Evolutionary conservation across 2,113 vertebrate species (phyloP).

Genomic region (Triplophysa siluroides): DNA sequence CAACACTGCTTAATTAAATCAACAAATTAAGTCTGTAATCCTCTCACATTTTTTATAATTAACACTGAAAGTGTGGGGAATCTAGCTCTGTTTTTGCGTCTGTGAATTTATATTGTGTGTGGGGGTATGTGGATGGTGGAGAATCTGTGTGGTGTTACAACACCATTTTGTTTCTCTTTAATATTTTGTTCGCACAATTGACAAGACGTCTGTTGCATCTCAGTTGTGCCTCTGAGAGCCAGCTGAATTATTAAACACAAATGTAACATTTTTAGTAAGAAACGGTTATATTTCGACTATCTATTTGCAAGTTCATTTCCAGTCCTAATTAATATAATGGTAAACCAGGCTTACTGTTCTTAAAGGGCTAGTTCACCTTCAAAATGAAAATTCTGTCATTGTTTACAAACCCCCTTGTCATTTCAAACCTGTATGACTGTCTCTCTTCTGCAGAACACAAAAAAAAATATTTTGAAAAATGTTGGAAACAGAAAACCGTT

Average conservation of each 20-base stretch:
- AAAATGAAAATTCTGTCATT: no score
- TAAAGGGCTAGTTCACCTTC: no score
- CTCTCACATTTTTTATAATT: constrained; percentile 10
- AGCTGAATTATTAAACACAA: not conserved
- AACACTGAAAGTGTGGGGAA: constrained; percentile 10
- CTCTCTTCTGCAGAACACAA: no score
- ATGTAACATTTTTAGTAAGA: not conserved
- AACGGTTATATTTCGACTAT: not conserved
- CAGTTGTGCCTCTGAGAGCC: not conserved
- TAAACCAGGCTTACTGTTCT: no score
- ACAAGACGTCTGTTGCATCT: not conserved
- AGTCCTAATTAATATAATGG: no score
- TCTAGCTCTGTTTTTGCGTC: constrained; percentile 2
- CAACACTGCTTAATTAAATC: constrained; percentile 53
- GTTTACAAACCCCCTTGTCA: no score
- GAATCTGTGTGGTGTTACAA: constrained; percentile 13
- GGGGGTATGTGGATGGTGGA: not conserved
- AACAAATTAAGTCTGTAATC: constrained; percentile 39
- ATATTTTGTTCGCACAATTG: constrained; percentile 7
- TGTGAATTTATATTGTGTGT: no score
- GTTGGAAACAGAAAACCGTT: no score
- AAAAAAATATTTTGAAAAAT: no score
- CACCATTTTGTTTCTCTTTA: constrained; percentile 4
- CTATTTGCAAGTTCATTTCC: not conserved
- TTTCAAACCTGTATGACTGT: no score